Conservation (phyloP, 2,888 invertebrate genomes). For the Peribatodes rhomboidaria region DNA sequence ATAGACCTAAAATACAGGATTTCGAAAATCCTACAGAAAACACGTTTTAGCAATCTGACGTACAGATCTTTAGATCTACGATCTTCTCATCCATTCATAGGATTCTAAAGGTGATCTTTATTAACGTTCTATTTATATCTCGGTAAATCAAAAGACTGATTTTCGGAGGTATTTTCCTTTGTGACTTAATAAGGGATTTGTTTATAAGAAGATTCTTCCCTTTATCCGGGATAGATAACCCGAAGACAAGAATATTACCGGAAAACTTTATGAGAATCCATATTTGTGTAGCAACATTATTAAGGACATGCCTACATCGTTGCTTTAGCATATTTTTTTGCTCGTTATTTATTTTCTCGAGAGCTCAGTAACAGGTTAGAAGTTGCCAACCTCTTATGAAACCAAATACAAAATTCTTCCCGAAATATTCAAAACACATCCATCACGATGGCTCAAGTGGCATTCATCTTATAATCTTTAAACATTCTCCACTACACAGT, state of each 20-base stretch:
- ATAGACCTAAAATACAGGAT: background rate
- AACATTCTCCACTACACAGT: slow-evolving; percentile 63
- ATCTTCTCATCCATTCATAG: background rate
- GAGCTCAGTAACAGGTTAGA: background rate
- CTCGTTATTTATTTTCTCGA: background rate
- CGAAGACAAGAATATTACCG: background rate
- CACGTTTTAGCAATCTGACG: background rate
- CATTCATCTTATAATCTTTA: slow-evolving; percentile 41
- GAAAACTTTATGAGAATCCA: background rate
- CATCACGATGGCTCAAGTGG: slow-evolving; percentile 49
- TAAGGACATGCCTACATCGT: no score
- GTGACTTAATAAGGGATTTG: slow-evolving; percentile 16
- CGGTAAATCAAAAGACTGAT: slow-evolving; percentile 35
- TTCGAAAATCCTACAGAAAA: background rate
- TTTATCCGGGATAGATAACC: background rate
- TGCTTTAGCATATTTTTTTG: background rate
- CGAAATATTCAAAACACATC: slow-evolving; percentile 47
- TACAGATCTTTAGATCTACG: no score
- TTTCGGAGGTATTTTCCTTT: slow-evolving; percentile 33
- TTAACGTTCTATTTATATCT: slow-evolving; percentile 37
- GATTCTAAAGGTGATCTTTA: background rate
- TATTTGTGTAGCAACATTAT: background rate
- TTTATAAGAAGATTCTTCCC: slow-evolving; percentile 6
- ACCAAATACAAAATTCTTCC: slow-evolving; percentile 37
- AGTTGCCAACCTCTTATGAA: background rate